phyloP scores from a whole-genome alignment of 1,140 invertebrate species.

The Maconellicoccus hirsutus region DNA sequence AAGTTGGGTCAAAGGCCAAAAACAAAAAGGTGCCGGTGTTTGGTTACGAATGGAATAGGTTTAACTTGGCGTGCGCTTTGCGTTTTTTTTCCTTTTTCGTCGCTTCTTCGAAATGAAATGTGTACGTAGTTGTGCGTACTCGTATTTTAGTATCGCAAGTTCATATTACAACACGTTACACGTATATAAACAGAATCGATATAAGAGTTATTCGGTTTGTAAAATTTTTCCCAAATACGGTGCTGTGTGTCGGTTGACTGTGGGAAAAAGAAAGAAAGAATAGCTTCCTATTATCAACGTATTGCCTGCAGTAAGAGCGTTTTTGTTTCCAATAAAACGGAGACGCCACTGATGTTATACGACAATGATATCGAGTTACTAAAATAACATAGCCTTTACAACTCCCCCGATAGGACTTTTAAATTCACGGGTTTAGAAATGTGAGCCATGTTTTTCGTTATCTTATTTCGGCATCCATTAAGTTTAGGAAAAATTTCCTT shows the following conservation, averaged over 20 bases:
- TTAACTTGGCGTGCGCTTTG: too few species aligned
- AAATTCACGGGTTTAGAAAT: constrained; percentile 4
- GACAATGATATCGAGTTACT: constrained; percentile 8
- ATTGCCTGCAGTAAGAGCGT: not conserved
- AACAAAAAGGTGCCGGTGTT: too few species aligned
- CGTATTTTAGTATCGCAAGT: not conserved
- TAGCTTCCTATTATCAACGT: not conserved
- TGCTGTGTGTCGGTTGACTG: not conserved
- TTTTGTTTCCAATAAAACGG: constrained; percentile 9
- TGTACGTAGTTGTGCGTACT: too few species aligned
- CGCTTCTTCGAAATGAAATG: too few species aligned
- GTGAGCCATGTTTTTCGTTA: constrained; percentile 7
- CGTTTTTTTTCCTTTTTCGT: too few species aligned
- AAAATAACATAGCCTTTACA: not conserved
- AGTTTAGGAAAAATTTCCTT: not conserved
- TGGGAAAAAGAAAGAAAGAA: not conserved
- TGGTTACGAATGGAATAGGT: too few species aligned
- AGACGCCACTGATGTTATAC: not conserved
- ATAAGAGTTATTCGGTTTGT: not conserved
- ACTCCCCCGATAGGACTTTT: constrained; percentile 7
- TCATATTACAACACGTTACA: not conserved
- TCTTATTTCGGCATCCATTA: constrained; percentile 4
- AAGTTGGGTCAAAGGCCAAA: too few species aligned
- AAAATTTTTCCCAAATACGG: not conserved
- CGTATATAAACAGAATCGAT: not conserved